A percentile compares a stretch with the other conserved stretches of the same genome.
These are phyloP conservation scores for Odontocerum albicorne DNA, from an alignment of 2,888 invertebrate species.

Conservation along the genomic window DNA sequence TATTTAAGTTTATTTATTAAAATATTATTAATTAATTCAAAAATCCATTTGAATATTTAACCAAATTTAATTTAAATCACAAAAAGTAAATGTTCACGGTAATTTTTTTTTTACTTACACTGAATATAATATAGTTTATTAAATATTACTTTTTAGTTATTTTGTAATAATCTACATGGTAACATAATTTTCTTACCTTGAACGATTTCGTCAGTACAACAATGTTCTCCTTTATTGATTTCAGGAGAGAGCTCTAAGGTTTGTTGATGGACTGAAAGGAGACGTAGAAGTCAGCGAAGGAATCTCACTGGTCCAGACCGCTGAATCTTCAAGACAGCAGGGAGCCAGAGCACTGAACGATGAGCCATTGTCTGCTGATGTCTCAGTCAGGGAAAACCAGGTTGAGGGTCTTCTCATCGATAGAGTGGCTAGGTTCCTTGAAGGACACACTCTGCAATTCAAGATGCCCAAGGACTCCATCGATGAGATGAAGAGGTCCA, in stretches of 20 bases:
- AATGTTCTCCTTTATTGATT: slow-evolving; percentile 40
- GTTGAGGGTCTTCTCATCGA: slow-evolving; percentile 74
- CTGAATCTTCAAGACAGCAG: slow-evolving; percentile 56
- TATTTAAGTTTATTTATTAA: too few species aligned
- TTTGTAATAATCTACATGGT: too few species aligned
- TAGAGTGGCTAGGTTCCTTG: slow-evolving; percentile 72
- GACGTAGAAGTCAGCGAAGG: slow-evolving; percentile 66
- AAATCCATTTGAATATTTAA: too few species aligned
- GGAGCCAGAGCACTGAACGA: slow-evolving; percentile 61
- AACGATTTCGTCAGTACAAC: neutral
- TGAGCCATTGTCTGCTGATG: slow-evolving; percentile 70
- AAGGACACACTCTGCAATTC: slow-evolving; percentile 78
- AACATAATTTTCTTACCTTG: neutral
- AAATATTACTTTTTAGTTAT: too few species aligned
- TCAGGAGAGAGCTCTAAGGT: slow-evolving; percentile 71
- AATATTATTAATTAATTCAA: too few species aligned
- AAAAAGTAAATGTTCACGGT: too few species aligned
- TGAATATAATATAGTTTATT: too few species aligned
- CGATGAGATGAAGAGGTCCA: slow-evolving; percentile 73
- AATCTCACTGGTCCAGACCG: slow-evolving; percentile 56
- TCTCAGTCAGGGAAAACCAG: slow-evolving; percentile 70
- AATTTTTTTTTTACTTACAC: too few species aligned
- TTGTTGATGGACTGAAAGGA: slow-evolving; percentile 65
- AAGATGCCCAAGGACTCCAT: slow-evolving; percentile 75
- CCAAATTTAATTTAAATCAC: too few species aligned